Percentiles rank a stretch among this genome's conserved stretches.
Conservation (phyloP, 2,888 invertebrate genomes). For the Acrobasis repandana region DNA sequence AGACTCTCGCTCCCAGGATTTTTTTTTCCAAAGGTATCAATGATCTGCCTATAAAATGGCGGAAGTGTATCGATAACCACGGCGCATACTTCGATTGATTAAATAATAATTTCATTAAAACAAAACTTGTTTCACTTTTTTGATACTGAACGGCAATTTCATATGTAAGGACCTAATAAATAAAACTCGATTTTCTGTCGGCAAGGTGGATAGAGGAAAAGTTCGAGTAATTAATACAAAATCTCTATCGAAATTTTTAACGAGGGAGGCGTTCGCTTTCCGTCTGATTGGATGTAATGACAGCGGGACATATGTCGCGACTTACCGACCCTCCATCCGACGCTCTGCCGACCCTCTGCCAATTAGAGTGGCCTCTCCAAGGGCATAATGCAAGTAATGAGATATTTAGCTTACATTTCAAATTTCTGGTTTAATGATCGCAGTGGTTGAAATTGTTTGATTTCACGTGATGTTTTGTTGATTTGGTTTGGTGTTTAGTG, state of each 20-base stretch:
- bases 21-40: too few species aligned
- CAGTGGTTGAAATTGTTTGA: background rate
- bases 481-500: background rate
- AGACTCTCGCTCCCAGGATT: too few species aligned
- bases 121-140: too few species aligned
- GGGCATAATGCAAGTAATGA: constrained; percentile 18
- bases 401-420: constrained; percentile 22
- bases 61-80: too few species aligned
- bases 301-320: constrained; percentile 21
- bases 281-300: constrained; percentile 20
- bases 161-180: background rate
- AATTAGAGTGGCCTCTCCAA: constrained; percentile 15
- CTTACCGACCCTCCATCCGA: constrained; percentile 7
- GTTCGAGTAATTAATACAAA: constrained; percentile 10
- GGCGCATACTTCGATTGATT: too few species aligned
- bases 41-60: too few species aligned
- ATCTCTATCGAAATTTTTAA: constrained; percentile 16
- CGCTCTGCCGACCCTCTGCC: constrained; percentile 19
- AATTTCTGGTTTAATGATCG: constrained; percentile 10
- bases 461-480: background rate
- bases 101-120: too few species aligned
- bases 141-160: too few species aligned
- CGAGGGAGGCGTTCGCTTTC: constrained; percentile 11
- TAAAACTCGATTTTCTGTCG: background rate
- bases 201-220: background rate